Base-by-base conservation (phyloP, 1,140 invertebrate genomes). In the Panagrolaimus sp. region DNA sequence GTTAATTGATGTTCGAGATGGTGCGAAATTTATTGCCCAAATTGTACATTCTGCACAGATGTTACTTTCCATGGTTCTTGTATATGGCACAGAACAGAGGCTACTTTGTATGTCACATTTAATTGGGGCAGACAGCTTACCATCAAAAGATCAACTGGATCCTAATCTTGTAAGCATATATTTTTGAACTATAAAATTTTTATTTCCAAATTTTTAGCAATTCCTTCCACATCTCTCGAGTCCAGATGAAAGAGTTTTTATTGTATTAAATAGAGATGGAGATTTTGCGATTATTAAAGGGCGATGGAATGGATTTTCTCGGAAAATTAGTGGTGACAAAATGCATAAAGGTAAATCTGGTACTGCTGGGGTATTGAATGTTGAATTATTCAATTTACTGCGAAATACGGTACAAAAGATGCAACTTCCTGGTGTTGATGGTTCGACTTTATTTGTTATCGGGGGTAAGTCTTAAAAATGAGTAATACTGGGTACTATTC, bases 91-190 rank as follows among this genome's bases (percentile, higher is more conserved):
- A 11, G 76, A 79, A 45, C 76, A 78, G 63, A 65, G 76, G 14
- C 74, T 76, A 13, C 53, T 78, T 7, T 65, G 66, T 31, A 79
- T 78, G 77, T 61, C 74, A 11, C 76, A 78, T 67, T 67, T 78
- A 43, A 78, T 78, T 51, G 77, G 77, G n/a, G 71, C 76, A 11
- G 76, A 78, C 45, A 72, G 68, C 38, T 43, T 78, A 25, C 76
- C 76, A n/a, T 76, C 74, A n/a, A 78, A 77, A 64, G 72, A 76
- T 47, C 76, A 78, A 69, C 66, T 78, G 27, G 76, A 78, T 66
- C 68, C 74, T 4, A 79, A 78, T 73, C 65, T 78, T 42, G 75
- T 77, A 16, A 1, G 25, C 0, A 3, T 9, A 16, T 11, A 1
- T 1, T 43, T n/a, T n/a, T n/a, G n/a, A n/a, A n/a, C 47, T 48